phyloP scores from a whole-genome alignment of 2,113 vertebrate species.

The Hypocryptadius cinnamomeus region DNA sequence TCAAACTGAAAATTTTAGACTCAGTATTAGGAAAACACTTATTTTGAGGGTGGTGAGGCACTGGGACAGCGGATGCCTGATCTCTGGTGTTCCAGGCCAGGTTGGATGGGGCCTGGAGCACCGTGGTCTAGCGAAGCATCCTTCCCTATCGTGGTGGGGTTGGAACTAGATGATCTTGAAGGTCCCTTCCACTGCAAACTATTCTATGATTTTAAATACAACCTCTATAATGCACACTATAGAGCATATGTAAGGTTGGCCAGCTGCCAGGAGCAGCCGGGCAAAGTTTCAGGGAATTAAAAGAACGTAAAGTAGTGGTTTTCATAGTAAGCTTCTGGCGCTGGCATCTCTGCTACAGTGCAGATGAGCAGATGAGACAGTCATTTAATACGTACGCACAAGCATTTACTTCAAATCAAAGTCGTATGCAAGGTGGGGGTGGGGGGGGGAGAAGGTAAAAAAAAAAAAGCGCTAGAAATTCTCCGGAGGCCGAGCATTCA shows the following conservation, averaged over 20 bases:
- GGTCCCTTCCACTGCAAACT: too few species aligned
- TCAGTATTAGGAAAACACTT: background rate
- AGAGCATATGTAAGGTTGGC: accelerated
- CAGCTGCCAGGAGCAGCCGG: background rate
- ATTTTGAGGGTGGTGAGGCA: background rate
- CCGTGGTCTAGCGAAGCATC: too few species aligned
- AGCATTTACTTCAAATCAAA: background rate
- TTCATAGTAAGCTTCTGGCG: accelerated
- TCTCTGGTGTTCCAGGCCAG: background rate
- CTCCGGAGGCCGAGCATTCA: accelerated
- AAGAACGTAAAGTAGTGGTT: accelerated
- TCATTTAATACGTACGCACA: accelerated
- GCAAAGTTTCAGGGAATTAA: background rate
- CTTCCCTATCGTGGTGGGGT: accelerated
- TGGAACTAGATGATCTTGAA: background rate
- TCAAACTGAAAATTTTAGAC: background rate
- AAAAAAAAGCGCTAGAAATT: accelerated
- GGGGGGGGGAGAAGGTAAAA: too few species aligned
- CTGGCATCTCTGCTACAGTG: background rate
- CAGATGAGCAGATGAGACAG: background rate
- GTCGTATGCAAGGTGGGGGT: accelerated
- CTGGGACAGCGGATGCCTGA: too few species aligned
- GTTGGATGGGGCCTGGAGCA: background rate
- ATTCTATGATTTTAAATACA: background rate
- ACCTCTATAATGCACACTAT: accelerated